Conservation (phyloP, 2,888 invertebrate species). For the Agonopterix subpropinquella region DNA sequence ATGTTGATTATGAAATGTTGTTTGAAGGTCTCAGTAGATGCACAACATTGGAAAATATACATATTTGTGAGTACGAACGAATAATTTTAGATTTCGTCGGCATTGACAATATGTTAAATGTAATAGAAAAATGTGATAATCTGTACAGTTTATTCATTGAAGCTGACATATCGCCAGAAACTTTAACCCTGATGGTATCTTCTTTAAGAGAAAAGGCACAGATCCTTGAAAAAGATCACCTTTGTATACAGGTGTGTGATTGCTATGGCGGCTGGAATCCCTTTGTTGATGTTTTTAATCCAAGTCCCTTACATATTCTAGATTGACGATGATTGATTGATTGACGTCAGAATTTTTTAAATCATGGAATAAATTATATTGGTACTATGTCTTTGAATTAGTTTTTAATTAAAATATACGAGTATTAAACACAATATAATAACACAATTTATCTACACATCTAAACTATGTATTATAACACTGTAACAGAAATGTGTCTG, state of each 20-base stretch:
- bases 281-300: constrained; percentile 37
- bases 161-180: constrained; percentile 26
- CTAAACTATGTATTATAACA: too few relatives aligned
- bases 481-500: too few relatives aligned
- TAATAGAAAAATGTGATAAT: constrained; percentile 24
- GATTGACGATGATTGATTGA: too few relatives aligned
- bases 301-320: constrained; percentile 33
- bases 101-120: constrained; percentile 13
- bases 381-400: too few relatives aligned
- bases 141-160: constrained; percentile 38
- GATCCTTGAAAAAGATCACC: constrained; percentile 18
- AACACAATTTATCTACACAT: too few relatives aligned
- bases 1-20: constrained; percentile 29
- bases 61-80: constrained; percentile 33
- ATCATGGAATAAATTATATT: too few relatives aligned
- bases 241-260: constrained; percentile 30
- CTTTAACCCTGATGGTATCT: constrained; percentile 24
- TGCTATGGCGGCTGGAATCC: constrained; percentile 35
- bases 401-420: too few relatives aligned
- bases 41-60: constrained; percentile 29
- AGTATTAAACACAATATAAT: too few relatives aligned
- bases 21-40: constrained; percentile 28
- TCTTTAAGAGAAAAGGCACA: constrained; percentile 24
- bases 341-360: too few relatives aligned
- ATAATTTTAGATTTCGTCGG: constrained; percentile 10